Evolutionary conservation across 2,797 vertebrate species (phyloP), one percentile per base, ranked within the genome.

Genomic region (Manis crassicaudata): DNA sequence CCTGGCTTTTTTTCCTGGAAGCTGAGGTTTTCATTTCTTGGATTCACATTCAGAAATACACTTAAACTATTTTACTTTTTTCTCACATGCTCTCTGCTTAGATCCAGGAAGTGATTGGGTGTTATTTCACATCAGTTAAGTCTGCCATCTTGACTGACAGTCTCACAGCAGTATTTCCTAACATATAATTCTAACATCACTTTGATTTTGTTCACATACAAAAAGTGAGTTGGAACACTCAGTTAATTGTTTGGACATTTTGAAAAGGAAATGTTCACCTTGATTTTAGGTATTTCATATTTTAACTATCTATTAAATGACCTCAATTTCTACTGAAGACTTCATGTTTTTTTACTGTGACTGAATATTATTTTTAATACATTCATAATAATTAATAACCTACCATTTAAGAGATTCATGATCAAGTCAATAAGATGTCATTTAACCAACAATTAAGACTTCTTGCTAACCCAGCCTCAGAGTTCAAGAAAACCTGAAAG

Each of bases 401-500:
- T 46, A 46, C n/a, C 63, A 67, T 54, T 95, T 60, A 81, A 23
- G 40, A 77, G 27, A 84, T 90, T 88, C 25, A 75, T 80, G 29
- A 80, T 18, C 92, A 90, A 92, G 76, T 27, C 23, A 95, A 63
- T 46, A 82, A 94, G 58, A 4, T 54, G 1, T 18, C 43, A 43
- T 7, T 88, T 88, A 92, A 80, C 91, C 50, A 83, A 63, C 65
- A 88, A 70, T 73, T 16, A 84, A 88, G 18, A 63, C 50, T 43
- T 88, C 58, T 92, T 83, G 90, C 40, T 93, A 93, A 94, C 10
- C 2, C 7, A 85, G 40, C 5, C 46, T 94, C 37, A 40, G 40
- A 89, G 27, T 81, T 92, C 52, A 96, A 92, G 60, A 94, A 92
- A 96, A 72, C 35, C 32, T 73, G 12, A 81, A 91, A 62, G 8